Evolutionary conservation across 92 coral and sea anemone species (phyloP).

Genomic region (Montipora capitata): DNA sequence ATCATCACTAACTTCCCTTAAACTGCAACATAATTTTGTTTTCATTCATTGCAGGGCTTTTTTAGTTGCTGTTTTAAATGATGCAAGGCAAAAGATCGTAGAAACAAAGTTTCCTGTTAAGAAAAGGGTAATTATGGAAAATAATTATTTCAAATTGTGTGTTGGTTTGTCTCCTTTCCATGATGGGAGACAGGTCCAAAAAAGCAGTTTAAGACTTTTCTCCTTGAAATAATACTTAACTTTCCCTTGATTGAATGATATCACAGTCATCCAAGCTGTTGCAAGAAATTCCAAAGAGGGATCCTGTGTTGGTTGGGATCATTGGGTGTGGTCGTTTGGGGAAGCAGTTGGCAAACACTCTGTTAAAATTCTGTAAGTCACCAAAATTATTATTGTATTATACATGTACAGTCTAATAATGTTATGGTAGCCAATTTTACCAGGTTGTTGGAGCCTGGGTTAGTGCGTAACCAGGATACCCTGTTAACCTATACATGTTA

Average conservation of each 20-base stretch:
- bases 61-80: slow-evolving; percentile 89
- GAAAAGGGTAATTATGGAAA: slow-evolving; percentile 70
- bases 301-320: slow-evolving; percentile 92
- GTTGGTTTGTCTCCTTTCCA: too few relatives aligned
- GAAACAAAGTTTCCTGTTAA: slow-evolving; percentile 84
- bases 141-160: not conserved
- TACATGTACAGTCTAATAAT: too few relatives aligned
- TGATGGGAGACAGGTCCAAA: too few relatives aligned
- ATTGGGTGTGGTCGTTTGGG: slow-evolving; percentile 99
- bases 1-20: too few relatives aligned
- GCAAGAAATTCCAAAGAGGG: slow-evolving; percentile 91
- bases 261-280: slow-evolving; percentile 83
- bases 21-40: too few relatives aligned
- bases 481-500: too few relatives aligned
- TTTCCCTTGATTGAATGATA: not conserved
- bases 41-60: slow-evolving; percentile 77
- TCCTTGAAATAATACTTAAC: not conserved
- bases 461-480: too few relatives aligned
- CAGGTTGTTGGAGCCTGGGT: too few relatives aligned
- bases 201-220: too few relatives aligned
- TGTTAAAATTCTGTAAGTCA: slow-evolving; percentile 91
- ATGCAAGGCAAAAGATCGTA: slow-evolving; percentile 84
- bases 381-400: not conserved
- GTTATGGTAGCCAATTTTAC: too few relatives aligned
- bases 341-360: slow-evolving; percentile 89